phyloP scores from a whole-genome alignment of 2,797 vertebrate species.

The Vipera latastei region DNA sequence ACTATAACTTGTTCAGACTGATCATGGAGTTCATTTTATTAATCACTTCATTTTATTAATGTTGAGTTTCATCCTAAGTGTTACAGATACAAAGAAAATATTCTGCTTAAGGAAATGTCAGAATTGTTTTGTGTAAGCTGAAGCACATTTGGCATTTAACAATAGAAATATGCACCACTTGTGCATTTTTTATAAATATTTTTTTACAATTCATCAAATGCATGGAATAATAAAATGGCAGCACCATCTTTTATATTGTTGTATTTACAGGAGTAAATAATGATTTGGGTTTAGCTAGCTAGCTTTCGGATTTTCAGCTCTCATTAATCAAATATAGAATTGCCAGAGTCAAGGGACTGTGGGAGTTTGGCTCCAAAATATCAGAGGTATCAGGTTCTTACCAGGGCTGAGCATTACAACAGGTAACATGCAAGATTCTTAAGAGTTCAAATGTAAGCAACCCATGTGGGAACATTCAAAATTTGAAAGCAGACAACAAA shows the following conservation, averaged over 20 bases:
- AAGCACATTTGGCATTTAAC: slow-evolving; percentile 31
- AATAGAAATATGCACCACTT: slow-evolving; percentile 28
- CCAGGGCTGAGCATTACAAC: not conserved
- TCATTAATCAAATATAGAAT: not conserved
- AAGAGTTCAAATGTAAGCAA: not conserved
- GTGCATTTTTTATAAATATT: not conserved
- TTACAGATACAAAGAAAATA: slow-evolving; percentile 3
- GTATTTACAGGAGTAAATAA: not conserved
- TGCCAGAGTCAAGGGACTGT: not conserved
- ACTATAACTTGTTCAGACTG: slow-evolving; percentile 67
- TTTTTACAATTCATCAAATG: slow-evolving; percentile 11
- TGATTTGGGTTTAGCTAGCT: not conserved
- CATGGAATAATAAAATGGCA: not conserved
- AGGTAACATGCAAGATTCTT: not conserved
- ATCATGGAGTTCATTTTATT: slow-evolving; percentile 49
- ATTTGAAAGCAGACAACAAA: not conserved
- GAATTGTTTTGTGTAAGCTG: slow-evolving; percentile 18
- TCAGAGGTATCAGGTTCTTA: not conserved
- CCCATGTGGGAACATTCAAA: not conserved
- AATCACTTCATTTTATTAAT: slow-evolving; percentile 62
- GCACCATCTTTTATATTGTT: not conserved
- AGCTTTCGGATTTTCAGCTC: not conserved
- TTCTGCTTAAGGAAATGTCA: slow-evolving; percentile 11
- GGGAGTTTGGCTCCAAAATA: not conserved
- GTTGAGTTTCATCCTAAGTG: slow-evolving; percentile 26